Conservation (phyloP, 2,888 invertebrate species). For the Drosophila stalkeri region DNA sequence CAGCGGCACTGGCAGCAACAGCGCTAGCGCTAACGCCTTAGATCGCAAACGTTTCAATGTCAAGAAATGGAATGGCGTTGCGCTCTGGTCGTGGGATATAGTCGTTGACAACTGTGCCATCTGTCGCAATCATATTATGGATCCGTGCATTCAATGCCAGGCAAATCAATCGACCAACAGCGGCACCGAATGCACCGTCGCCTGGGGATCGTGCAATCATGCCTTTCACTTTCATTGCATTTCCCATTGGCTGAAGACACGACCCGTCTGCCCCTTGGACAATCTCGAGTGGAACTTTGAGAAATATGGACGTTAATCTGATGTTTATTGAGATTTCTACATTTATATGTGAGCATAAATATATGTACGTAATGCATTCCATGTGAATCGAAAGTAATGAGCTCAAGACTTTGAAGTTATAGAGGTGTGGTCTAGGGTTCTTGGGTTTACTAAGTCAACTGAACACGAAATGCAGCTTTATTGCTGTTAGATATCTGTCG, state of each 20-base stretch:
- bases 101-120: slow-evolving; percentile 46
- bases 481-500: too few species aligned
- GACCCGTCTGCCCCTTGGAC: slow-evolving; percentile 45
- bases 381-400: not conserved
- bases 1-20: not conserved
- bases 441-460: not conserved
- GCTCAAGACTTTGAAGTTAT: not conserved
- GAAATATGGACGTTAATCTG: slow-evolving; percentile 22
- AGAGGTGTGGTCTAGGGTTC: not conserved
- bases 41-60: slow-evolving; percentile 23
- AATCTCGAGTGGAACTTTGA: slow-evolving; percentile 45
- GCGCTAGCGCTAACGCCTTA: not conserved
- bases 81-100: slow-evolving; percentile 36
- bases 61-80: slow-evolving; percentile 14
- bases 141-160: slow-evolving; percentile 54
- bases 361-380: not conserved
- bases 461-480: too few species aligned
- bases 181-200: slow-evolving; percentile 28
- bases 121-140: slow-evolving; percentile 49
- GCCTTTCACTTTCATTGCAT: slow-evolving; percentile 55
- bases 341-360: not conserved
- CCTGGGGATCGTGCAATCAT: slow-evolving; percentile 51
- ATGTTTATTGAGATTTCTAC: not conserved
- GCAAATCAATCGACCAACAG: slow-evolving; percentile 12
- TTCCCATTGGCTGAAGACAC: slow-evolving; percentile 38